Base-by-base conservation (phyloP, 2,113 vertebrate genomes). In the Mirza zaza region DNA sequence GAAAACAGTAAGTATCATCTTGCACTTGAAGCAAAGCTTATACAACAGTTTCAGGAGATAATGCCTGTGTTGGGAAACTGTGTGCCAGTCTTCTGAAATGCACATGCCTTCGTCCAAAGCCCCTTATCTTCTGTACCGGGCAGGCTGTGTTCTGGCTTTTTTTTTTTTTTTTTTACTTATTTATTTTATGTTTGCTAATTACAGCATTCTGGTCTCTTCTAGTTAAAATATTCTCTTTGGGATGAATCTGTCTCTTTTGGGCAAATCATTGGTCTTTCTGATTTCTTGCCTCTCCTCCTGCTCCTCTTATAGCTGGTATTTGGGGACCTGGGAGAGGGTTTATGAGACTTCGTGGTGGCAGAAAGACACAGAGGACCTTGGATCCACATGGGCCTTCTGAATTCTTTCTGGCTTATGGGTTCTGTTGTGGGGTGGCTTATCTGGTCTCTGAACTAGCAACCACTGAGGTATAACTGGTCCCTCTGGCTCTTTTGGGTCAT, bases 1-100 rank as follows among this genome's bases (percentile, higher is more conserved):
- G 95, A 99, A 99, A 98, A 98, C 98, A 96, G 99, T 99, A 98
- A 99, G 99, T 98, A 91, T 88, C 75, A 89, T 32, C 48, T 50
- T 11, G 8, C 39, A 0, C 87, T 9, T 18, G 63, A 70, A 50
- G 65, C 86, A 81, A 14, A 91, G 23, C 48, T 29, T 52, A 23
- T 11, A 32, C 36, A 12, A 13, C 11, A 3, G 32, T 23, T 52
- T 39, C 12, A 12, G 39, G 65, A 82, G 52, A 34, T 36, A 42
- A 1, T 42, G 8, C 27, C 42, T 76, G 73, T 9, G 34, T 6
- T 82, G 71, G 15, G 20, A 36, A 23, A 34, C 34, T 6, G 6
- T 1, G 18, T 25, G 45, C 29, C 17, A 0, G 2, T 65, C 67
- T 71, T 39, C 89, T 61, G 61, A 29, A 45, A 61, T 3, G 11